Conservation (phyloP, 2,888 invertebrate species). For the Synergus gifuensis region DNA sequence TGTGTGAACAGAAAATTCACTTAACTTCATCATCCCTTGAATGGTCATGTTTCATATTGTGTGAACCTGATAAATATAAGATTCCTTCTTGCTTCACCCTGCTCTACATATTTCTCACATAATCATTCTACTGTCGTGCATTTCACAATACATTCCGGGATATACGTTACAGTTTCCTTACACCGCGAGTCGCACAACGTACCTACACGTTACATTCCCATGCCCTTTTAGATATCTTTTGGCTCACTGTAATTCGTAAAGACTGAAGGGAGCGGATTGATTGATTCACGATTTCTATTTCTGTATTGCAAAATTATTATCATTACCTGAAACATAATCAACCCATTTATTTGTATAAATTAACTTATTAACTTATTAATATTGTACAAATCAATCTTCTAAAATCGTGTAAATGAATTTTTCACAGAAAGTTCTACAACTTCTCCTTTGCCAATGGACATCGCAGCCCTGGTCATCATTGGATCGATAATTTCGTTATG, state of each 20-base stretch:
- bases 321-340: neutral
- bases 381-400: neutral
- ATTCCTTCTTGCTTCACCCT: conserved; percentile 47
- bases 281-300: neutral
- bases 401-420: neutral
- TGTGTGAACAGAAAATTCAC: conserved; percentile 26
- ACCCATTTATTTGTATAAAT: neutral
- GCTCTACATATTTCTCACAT: conserved; percentile 55
- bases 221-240: conserved; percentile 47
- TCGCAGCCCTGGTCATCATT: conserved; percentile 69
- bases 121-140: conserved; percentile 51
- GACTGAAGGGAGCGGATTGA: conserved; percentile 22
- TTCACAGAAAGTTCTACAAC: conserved; percentile 49
- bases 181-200: conserved; percentile 51
- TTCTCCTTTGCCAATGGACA: conserved; percentile 67
- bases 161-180: conserved; percentile 52
- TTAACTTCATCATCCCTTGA: conserved; percentile 24
- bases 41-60: conserved; percentile 16
- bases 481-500: conserved; percentile 72
- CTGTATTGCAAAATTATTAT: neutral
- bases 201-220: conserved; percentile 54
- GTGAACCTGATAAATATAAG: conserved; percentile 44
- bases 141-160: conserved; percentile 50
- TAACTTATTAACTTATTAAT: neutral
- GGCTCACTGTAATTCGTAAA: conserved; percentile 22